A percentile compares a stretch with the other conserved stretches of the same genome.
These are phyloP conservation scores for Saguinus midas DNA, from an alignment of 2,113 vertebrate genomes.

Conservation along the genomic window DNA sequence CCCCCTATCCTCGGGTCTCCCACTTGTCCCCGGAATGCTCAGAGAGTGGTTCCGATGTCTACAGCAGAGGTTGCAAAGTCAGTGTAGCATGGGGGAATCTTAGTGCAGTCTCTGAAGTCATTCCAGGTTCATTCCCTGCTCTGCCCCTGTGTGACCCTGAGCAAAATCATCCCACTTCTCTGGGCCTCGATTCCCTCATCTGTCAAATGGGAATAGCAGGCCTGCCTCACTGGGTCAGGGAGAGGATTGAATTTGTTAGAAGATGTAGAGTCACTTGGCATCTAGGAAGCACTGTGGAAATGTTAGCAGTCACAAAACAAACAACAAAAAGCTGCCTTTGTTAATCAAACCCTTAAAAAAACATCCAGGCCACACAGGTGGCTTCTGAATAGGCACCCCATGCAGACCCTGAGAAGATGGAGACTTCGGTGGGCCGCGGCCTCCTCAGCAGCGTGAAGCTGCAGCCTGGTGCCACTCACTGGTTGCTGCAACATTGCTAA, in stretches of 20 bases:
- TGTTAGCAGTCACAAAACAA: background rate
- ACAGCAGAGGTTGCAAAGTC: background rate
- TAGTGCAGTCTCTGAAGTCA: background rate
- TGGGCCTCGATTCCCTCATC: background rate
- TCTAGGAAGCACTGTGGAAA: background rate
- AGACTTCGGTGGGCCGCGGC: background rate
- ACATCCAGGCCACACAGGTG: background rate
- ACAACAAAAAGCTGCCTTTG: too few relatives aligned
- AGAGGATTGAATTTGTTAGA: background rate
- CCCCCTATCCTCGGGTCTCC: background rate
- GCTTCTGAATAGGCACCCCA: background rate
- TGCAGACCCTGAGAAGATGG: background rate
- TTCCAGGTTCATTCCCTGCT: background rate
- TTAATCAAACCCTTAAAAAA: background rate
- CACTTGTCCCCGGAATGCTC: background rate
- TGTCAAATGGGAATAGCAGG: background rate
- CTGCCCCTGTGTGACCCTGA: background rate
- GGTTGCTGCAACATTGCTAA: background rate
- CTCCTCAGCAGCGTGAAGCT: background rate
- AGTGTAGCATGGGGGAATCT: too few relatives aligned
- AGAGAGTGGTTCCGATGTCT: too few relatives aligned
- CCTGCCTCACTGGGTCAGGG: fast-evolving
- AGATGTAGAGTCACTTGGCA: background rate
- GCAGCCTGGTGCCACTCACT: background rate
- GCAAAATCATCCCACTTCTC: background rate